A percentile compares a stretch with the other conserved stretches of the same genome.
Evolutionary conservation across 2,888 invertebrate genomes (phyloP).

Genomic region (Linnaemya tessellans): DNA sequence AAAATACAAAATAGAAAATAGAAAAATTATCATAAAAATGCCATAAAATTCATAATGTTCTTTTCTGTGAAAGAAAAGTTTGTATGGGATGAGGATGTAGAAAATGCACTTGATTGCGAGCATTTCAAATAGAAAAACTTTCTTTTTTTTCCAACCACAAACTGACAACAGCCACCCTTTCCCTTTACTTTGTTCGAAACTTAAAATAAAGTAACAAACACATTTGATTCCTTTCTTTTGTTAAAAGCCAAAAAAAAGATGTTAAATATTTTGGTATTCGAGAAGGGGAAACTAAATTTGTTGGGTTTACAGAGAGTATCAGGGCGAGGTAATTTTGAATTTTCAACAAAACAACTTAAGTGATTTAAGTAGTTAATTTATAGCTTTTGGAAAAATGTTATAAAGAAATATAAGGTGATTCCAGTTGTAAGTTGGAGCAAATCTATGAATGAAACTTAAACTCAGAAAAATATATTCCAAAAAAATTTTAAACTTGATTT

Average conservation of each 20-base stretch:
- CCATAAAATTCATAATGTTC: slow-evolving; percentile 60
- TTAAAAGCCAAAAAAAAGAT: neutral
- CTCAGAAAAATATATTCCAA: no score
- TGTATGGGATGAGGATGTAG: neutral
- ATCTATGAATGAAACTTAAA: no score
- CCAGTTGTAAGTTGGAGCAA: no score
- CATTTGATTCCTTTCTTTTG: neutral
- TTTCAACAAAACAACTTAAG: slow-evolving; percentile 2
- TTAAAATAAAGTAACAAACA: slow-evolving; percentile 5
- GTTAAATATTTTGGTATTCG: neutral
- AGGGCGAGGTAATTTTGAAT: neutral
- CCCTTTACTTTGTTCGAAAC: slow-evolving; percentile 24
- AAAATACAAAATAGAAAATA: slow-evolving; percentile 60
- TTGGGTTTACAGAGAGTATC: neutral
- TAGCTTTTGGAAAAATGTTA: neutral
- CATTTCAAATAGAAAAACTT: slow-evolving; percentile 70
- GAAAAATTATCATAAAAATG: slow-evolving; percentile 68
- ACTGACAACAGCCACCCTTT: slow-evolving; percentile 72
- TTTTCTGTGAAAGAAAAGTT: slow-evolving; percentile 41
- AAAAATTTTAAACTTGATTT: no score
- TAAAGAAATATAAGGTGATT: neutral
- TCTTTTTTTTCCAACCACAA: slow-evolving; percentile 76
- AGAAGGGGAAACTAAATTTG: neutral
- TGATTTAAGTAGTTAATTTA: slow-evolving; percentile 4
- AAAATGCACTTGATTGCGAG: slow-evolving; percentile 52